Conservation (phyloP, 2,888 invertebrate species). For the Phengaris alcon region DNA sequence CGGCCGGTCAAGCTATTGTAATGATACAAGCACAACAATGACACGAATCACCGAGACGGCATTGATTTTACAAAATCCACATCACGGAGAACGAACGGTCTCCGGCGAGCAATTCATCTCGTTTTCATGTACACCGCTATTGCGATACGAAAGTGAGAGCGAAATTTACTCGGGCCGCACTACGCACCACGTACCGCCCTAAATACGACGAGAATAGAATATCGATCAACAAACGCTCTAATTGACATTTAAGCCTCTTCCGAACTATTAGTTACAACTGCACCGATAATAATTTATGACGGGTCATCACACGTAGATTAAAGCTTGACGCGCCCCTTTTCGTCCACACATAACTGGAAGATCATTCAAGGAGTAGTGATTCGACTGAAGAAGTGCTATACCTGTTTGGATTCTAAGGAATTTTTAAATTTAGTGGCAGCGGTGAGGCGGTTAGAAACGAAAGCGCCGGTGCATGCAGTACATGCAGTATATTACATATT, state of each 20-base stretch:
- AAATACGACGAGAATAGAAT: slow-evolving; percentile 63
- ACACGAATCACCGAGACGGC: slow-evolving; percentile 70
- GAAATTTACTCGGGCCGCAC: slow-evolving; percentile 69
- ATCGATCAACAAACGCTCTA: slow-evolving; percentile 49
- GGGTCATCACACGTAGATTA: background rate
- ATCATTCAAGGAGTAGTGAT: background rate
- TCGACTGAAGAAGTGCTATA: background rate
- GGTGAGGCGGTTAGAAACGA: background rate
- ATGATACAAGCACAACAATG: slow-evolving; percentile 59
- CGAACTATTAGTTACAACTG: background rate
- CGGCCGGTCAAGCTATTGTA: slow-evolving; percentile 53
- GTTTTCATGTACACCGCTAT: slow-evolving; percentile 75
- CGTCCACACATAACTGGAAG: background rate
- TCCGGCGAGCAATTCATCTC: slow-evolving; percentile 76
- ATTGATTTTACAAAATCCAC: slow-evolving; percentile 77
- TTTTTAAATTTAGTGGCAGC: background rate
- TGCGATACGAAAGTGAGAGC: slow-evolving; percentile 77
- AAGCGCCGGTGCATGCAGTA: background rate
- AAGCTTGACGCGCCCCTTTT: background rate
- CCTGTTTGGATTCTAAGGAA: background rate
- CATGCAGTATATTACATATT: background rate
- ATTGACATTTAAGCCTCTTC: slow-evolving; percentile 43
- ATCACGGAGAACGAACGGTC: slow-evolving; percentile 72
- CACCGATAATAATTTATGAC: background rate
- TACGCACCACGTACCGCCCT: slow-evolving; percentile 65